Evolutionary conservation across 92 coral and sea anemone genomes (phyloP).

Genomic region (Epizoanthus ramosus): DNA sequence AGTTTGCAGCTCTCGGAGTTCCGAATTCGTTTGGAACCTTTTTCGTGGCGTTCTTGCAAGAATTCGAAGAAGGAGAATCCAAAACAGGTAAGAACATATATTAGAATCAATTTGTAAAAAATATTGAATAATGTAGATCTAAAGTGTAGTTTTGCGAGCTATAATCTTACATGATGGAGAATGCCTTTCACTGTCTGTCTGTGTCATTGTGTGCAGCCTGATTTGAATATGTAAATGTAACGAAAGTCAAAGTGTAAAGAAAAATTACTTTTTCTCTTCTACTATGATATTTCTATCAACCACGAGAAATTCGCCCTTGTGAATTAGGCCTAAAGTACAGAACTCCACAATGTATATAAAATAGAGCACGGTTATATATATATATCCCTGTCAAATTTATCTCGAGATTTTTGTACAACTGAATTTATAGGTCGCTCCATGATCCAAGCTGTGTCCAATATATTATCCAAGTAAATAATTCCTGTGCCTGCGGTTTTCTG

Average conservation of each 20-base stretch:
- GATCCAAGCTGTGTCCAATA: not conserved
- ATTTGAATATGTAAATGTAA: not conserved
- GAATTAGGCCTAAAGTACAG: too few relatives aligned
- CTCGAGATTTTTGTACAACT: too few relatives aligned
- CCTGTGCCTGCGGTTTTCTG: not conserved
- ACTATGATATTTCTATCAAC: too few relatives aligned
- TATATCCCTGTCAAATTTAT: too few relatives aligned
- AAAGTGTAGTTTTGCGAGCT: not conserved
- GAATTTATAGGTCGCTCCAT: too few relatives aligned
- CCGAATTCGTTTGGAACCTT: conserved; percentile 82
- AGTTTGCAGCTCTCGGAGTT: conserved; percentile 65
- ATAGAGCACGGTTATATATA: too few relatives aligned
- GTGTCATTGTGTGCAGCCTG: not conserved
- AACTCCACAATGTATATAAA: too few relatives aligned
- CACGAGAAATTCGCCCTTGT: too few relatives aligned
- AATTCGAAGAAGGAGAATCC: conserved; percentile 75
- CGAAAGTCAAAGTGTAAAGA: too few relatives aligned
- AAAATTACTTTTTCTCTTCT: too few relatives aligned
- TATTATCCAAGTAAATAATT: not conserved
- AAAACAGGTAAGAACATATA: conserved; percentile 61
- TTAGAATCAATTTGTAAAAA: not conserved
- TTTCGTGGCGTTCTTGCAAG: conserved; percentile 72
- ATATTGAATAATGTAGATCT: not conserved
- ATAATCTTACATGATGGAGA: not conserved
- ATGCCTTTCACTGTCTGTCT: not conserved